Evolutionary conservation across 2,113 vertebrate genomes (phyloP), one percentile per base, ranked within the genome.

Genomic region (Columbina picui): DNA sequence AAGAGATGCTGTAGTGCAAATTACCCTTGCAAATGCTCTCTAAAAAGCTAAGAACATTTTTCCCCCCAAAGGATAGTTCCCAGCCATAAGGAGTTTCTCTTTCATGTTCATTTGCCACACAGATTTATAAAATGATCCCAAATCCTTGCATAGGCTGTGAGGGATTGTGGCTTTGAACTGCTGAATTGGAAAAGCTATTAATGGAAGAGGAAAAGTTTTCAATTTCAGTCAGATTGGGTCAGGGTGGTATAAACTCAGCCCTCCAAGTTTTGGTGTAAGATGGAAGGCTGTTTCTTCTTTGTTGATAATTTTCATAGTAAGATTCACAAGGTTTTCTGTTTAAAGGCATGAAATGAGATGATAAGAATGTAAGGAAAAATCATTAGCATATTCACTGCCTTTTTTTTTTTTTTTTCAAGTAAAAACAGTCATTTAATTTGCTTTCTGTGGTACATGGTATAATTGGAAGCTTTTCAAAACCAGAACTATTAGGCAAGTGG

Each of bases 71-170:
- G 87, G 69, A 88, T 84, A 84, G 95, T 92, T 94, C 57, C 70
- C 83, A 90, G 74, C 79, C 65, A 73, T 67, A 86, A 96, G 87
- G 84, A 52, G 50, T 50, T 83, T 90, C 77, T 96, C 60, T 94
- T 73, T 95, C 73, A 59, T 96, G 85, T 97, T 90, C 83, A 59
- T 86, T 95, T 94, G 76, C 94, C 78, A 95, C 90, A 64, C 63
- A 94, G 94, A 96, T 94, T 97, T 96, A 93, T 84, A 92, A 96
- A 97, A 93, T 95, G 84, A 95, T 92, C 94, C 89, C 68, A 93
- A 97, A 95, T 94, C 75, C 91, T 96, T 93, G 91, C 91, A 92
- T 83, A 97, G 91, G 74, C 80, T 91, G 87, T 89, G 79, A 93
- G 89, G 90, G 78, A 94, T 95, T 97, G 93, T 0, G 3, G 77